phyloP scores from a whole-genome alignment of 2,113 vertebrate species.

The Corvus hawaiiensis region DNA sequence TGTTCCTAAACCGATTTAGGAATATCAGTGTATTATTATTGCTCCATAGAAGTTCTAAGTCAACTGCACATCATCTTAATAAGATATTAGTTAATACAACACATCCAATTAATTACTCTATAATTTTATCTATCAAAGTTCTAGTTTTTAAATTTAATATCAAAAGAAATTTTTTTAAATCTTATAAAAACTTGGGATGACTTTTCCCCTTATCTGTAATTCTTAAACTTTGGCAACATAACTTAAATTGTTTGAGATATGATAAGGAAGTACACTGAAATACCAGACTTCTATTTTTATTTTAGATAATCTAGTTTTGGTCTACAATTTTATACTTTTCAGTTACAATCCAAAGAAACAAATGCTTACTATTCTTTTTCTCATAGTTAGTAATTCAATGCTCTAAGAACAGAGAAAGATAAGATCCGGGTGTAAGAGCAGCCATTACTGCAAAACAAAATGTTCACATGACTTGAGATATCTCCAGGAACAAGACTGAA shows the following conservation, averaged over 20 bases:
- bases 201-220: background rate
- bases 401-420: background rate
- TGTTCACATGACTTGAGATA: background rate
- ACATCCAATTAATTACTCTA: background rate
- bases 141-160: background rate
- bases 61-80: background rate
- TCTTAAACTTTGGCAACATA: background rate
- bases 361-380: background rate
- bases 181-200: background rate
- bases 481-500: background rate
- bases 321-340: background rate
- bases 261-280: background rate
- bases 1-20: background rate
- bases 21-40: background rate
- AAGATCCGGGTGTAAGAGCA: background rate
- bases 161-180: background rate
- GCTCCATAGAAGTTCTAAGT: background rate
- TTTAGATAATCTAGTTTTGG: background rate
- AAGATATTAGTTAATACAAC: background rate
- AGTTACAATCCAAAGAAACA: background rate
- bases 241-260: background rate
- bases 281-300: background rate
- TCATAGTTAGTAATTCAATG: background rate
- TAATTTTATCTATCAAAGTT: background rate
- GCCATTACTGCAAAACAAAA: background rate